phyloP scores from a whole-genome alignment of 2,797 vertebrate species.

The Chloroceryle amazona region DNA sequence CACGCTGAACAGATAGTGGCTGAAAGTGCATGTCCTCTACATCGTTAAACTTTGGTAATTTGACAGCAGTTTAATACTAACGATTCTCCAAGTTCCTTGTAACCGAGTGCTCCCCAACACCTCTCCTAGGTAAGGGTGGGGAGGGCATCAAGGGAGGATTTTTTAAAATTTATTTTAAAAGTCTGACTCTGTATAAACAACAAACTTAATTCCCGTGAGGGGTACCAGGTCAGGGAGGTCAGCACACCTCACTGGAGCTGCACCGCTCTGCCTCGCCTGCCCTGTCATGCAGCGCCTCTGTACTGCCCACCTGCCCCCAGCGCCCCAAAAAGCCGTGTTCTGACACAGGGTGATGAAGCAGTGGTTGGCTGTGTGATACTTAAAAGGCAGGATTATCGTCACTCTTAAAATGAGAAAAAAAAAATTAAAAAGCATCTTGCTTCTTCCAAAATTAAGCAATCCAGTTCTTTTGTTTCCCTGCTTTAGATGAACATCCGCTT shows the following conservation, averaged over 20 bases:
- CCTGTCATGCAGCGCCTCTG: not conserved
- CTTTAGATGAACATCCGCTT: not conserved
- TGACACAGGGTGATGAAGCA: not conserved
- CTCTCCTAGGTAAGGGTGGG: not conserved
- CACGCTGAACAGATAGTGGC: constrained; percentile 46
- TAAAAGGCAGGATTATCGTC: not conserved
- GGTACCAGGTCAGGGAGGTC: not conserved
- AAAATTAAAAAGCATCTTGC: not conserved
- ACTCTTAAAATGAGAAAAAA: not conserved
- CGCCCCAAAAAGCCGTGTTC: not conserved
- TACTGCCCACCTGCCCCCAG: not conserved
- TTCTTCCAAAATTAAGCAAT: not conserved
- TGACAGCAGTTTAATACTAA: not conserved
- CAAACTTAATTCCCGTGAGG: not conserved
- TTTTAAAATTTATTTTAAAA: not conserved
- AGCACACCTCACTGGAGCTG: rapidly evolving
- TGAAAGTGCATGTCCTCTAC: constrained; percentile 25
- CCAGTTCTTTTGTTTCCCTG: not conserved
- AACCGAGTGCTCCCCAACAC: not conserved
- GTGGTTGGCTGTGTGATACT: not conserved
- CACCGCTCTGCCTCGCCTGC: rapidly evolving
- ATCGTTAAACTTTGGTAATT: constrained; percentile 21
- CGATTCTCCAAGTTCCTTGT: not conserved
- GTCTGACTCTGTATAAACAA: constrained; percentile 30
- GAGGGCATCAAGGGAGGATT: not conserved